Base-by-base conservation (phyloP, 1,140 invertebrate genomes). In the Marisa cornuarietis region DNA sequence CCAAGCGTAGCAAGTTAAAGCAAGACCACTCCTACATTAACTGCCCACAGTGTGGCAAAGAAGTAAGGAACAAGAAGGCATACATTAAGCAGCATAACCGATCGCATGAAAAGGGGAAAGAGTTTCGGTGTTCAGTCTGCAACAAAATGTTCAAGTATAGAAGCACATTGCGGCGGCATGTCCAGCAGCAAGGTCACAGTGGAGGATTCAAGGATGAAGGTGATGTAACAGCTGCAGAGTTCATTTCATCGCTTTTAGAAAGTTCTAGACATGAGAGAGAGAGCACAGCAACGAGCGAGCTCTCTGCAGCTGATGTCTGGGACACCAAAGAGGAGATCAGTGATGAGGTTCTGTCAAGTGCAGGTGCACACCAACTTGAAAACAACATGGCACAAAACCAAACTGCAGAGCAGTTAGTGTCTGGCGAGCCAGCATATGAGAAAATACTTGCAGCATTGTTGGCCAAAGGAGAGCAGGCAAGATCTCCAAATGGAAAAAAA, bases 31-130 rank as follows among this genome's bases (percentile, higher is more conserved):
- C 63, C 42, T 77, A 77, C 76, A 77, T 77, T 42, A 66, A 14
- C 10, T 77, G 76, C 65, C 76, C 76, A 10, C 63, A 68, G 20
- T 77, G 76, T 31, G 76, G 76, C 4, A 77, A 77, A 31, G 63
- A 77, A 51, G 65, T 77, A 8, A 20, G 76, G 11, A 77, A 77
- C 76, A 77, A 65, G 63, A 77, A 77, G 24, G 76, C 62, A 22
- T 49, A 65, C 42, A 77, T 77, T 18, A 68, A 66, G 49, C 76
- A 77, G 51, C 76, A 77, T 63, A 77, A 77, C 76, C 76, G 76
- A 13, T 77, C 61, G 9, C 76, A 77, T 26, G 76, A 77, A 22
- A 77, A 68, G 24, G 51, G 61, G 13, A 77, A 77, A 49, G 68
- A 68, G 20, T 77, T 51, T 65, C 31, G 24, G 11, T 77, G 76